Evolutionary conservation across 1,140 invertebrate genomes (phyloP), one percentile per base, ranked within the genome.

Genomic region (Littorina saxatilis): DNA sequence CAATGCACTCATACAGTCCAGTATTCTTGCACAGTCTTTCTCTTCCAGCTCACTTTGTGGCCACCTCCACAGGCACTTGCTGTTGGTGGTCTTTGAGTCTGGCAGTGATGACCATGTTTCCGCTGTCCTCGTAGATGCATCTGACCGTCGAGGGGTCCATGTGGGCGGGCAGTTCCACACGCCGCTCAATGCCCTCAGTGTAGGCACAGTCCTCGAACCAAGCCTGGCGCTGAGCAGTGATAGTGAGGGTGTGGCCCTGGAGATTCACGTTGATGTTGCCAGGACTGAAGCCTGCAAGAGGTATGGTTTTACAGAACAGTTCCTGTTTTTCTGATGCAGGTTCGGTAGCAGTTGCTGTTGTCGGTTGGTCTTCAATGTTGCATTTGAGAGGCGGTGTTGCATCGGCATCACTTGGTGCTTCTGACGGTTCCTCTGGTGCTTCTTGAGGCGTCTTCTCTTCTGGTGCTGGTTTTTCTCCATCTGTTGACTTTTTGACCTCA

Each of bases 91-190:
- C 4, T 17, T 9, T 39, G 29, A 43, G 70, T n/a, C n/a, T 23
- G 9, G 70, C 70, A 2, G 40, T 73, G 70, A 73, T 52, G 23
- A 73, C 70, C 39, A 73, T 23, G 27, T n/a, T 27, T 29, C 70
- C 70, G 29, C 50, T 43, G 29, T 73, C 17, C 2, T 52, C 2
- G 70, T 73, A 73, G 23, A 73, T 43, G 7, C 70, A 73, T n/a
- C 40, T 47, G 1, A 73, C 70, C 13, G 39, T 73, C 7, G 39
- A 9, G 2, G 32, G 20, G 40, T 73, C 70, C 70, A 73, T n/a
- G 29, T 73, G 43, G 4, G 4, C 39, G 29, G 70, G 70, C 7
- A 73, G 70, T 29, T 73, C 70, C 43, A 73, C 20, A 3, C 43
- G 23, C 27, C 70, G n/a, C 23, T 73, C 23, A 11, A 52, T 29